phyloP scores from a whole-genome alignment of 1,140 invertebrate genomes.

The Alviniconcha marisindica region DNA sequence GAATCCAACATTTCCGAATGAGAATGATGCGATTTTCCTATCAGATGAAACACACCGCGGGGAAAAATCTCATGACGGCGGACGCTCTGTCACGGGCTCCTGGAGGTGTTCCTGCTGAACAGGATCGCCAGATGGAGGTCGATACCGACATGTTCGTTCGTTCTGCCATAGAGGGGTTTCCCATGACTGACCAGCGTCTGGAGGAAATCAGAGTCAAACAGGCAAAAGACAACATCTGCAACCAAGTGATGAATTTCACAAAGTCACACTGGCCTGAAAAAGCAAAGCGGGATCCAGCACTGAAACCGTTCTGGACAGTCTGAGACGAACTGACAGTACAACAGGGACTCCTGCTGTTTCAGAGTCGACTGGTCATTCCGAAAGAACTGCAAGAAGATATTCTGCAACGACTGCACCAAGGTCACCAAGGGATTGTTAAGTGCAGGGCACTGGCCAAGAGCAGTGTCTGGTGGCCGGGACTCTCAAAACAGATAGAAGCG shows the following conservation, averaged over 20 bases:
- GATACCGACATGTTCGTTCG: not conserved
- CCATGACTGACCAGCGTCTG: not conserved
- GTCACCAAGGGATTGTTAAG: not conserved
- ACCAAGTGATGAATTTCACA: no score
- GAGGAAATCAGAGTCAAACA: not conserved
- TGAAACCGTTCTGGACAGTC: not conserved
- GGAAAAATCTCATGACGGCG: not conserved
- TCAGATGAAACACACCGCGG: not conserved
- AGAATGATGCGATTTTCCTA: slow-evolving; percentile 1
- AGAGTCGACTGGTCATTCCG: no score
- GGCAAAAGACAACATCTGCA: no score
- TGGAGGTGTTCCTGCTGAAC: no score
- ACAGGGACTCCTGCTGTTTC: no score
- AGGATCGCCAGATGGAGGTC: not conserved
- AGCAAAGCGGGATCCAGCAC: no score
- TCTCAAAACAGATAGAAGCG: slow-evolving; percentile 16
- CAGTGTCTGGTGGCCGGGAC: slow-evolving; percentile 7
- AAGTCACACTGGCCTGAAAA: no score
- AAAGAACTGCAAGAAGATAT: not conserved
- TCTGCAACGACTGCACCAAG: not conserved
- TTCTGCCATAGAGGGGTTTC: not conserved
- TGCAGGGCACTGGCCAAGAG: not conserved
- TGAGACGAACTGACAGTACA: not conserved
- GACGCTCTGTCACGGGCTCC: not conserved
- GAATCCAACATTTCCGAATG: not conserved